Evolutionary conservation across 2,113 vertebrate species (phyloP), one percentile per base, ranked within the genome.

Genomic region (Numenius arquata): DNA sequence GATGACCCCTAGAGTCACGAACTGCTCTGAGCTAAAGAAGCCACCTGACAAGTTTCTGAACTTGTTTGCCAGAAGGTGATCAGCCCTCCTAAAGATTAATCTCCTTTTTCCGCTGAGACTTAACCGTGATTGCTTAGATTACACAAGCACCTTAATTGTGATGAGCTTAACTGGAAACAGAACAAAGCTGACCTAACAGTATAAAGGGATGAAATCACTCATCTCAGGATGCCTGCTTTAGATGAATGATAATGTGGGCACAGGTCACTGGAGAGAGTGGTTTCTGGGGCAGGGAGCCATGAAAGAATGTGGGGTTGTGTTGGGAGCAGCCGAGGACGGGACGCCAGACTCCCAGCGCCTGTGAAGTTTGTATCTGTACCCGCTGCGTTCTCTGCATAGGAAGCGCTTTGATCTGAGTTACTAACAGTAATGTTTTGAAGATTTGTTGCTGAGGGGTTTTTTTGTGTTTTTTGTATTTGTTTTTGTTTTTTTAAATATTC

Each of bases 141-240:
- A 86, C 92, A 88, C 66, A n/a, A 89, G 95, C 63, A 66, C 77
- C 68, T 85, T 59, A 65, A 43, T 62, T 73, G 80, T 62, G 79
- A 88, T 89, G 96, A 93, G 92, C 85, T 93, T 95, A 94, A 81
- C 94, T 96, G 90, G 91, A 87, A 92, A 32, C 87, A 88, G 95
- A 95, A 79, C 95, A 92, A 87, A 96, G 93, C 84, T 89, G 87
- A 68, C 74, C 81, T 30, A 43, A 50, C 56, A 67, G 94, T 23
- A 12, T 78, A 27, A 87, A 93, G 80, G 89, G 92, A 75, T 93
- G 77, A 92, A 90, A 90, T 95, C 88, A 66, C 85, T 80, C 85
- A 4, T 93, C 82, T 85, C 34, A n/a, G 61, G 70, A 50, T 41
- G 70, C 38, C 62, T 56, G 82, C 73, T 75, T 68, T 45, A 36